These are phyloP conservation scores for Mesorhabditis belari DNA, from an alignment of 2,888 invertebrate genomes.

Conservation along the genomic window DNA sequence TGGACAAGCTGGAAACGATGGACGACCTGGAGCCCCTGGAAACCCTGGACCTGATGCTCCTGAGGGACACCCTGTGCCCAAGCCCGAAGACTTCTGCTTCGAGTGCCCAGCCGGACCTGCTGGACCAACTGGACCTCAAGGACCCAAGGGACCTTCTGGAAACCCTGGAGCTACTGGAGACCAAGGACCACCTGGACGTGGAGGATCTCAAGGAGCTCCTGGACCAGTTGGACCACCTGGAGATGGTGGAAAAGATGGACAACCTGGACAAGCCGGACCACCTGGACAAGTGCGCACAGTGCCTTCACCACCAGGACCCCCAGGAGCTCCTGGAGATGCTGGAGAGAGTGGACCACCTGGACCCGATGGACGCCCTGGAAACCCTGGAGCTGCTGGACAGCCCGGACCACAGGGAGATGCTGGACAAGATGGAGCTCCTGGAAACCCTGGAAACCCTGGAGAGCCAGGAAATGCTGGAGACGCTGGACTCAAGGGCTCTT, in stretches of 20 bases:
- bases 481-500: slow-evolving; percentile 31
- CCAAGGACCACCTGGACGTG: slow-evolving; percentile 31
- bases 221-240: slow-evolving; percentile 43
- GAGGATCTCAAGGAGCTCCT: slow-evolving; percentile 32
- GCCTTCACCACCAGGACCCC: slow-evolving; percentile 34
- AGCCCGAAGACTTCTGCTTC: slow-evolving; percentile 32
- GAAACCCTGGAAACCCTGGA: slow-evolving; percentile 33
- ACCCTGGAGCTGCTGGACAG: slow-evolving; percentile 22
- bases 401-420: slow-evolving; percentile 34
- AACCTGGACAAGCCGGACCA: slow-evolving; percentile 34
- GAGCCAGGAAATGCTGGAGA: slow-evolving; percentile 29
- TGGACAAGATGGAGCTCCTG: slow-evolving; percentile 33
- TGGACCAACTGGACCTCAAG: slow-evolving; percentile 36
- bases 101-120: slow-evolving; percentile 36
- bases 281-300: slow-evolving; percentile 29
- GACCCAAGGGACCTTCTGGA: slow-evolving; percentile 40
- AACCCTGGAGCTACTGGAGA: slow-evolving; percentile 29
- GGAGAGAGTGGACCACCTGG: slow-evolving; percentile 35
- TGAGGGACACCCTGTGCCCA: slow-evolving; percentile 22
- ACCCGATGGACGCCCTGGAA: slow-evolving; percentile 30
- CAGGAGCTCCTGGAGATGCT: slow-evolving; percentile 39
- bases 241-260: slow-evolving; percentile 36
- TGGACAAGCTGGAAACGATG: slow-evolving; percentile 30
- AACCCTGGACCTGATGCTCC: slow-evolving; percentile 35
- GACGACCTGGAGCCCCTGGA: slow-evolving; percentile 33